phyloP scores from a whole-genome alignment of 2,113 vertebrate species.

The Callochromis pleurospilus region DNA sequence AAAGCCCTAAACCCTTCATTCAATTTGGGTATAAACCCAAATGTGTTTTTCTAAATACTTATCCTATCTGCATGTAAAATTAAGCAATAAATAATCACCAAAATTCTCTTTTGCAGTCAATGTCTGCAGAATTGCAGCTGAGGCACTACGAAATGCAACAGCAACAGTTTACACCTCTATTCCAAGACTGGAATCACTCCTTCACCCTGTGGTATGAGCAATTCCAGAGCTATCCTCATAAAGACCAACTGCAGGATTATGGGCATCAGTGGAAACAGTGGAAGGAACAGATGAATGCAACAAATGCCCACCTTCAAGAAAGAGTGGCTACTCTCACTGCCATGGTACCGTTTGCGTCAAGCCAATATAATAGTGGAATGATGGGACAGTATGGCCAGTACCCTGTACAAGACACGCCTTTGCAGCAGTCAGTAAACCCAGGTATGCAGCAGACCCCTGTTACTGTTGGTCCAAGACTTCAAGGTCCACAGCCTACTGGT shows the following conservation, averaged over 20 bases:
- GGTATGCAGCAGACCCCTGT: conserved; percentile 44
- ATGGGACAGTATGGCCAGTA: conserved; percentile 79
- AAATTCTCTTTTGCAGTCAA: conserved; percentile 71
- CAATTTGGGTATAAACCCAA: background rate
- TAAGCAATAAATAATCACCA: background rate
- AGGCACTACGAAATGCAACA: conserved; percentile 88
- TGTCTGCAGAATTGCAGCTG: conserved; percentile 88
- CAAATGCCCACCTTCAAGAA: conserved; percentile 85
- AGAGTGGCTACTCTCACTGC: conserved; percentile 81
- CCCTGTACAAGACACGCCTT: conserved; percentile 49
- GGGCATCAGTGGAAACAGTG: conserved; percentile 96
- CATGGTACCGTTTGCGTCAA: conserved; percentile 77
- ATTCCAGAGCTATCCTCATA: conserved; percentile 90
- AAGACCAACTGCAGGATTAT: conserved; percentile 93
- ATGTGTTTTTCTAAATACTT: background rate
- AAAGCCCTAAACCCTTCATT: background rate
- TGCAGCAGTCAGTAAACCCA: conserved; percentile 48
- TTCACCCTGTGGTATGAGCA: conserved; percentile 91
- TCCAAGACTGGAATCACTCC: conserved; percentile 89
- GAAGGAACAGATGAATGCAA: conserved; percentile 95
- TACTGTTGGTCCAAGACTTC: conserved; percentile 11
- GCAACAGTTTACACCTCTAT: conserved; percentile 86
- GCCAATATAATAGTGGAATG: conserved; percentile 73
- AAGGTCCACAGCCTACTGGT: conserved; percentile 27
- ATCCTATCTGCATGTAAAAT: background rate